Evolutionary conservation across 2,888 invertebrate genomes (phyloP).

Genomic region (Lobophora halterata): DNA sequence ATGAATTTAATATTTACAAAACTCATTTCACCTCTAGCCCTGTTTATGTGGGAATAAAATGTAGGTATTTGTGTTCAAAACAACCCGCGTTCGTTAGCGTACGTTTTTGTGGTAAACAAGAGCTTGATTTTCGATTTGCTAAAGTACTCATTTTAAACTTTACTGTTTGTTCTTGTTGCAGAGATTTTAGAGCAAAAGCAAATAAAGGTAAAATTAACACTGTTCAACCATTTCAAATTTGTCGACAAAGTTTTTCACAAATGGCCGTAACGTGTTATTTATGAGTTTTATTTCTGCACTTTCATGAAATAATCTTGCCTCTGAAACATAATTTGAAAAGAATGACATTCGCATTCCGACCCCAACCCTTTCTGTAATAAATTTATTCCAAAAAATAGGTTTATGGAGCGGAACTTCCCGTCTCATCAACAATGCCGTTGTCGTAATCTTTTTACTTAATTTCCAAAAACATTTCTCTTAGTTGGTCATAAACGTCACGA

Average conservation of each 20-base stretch:
- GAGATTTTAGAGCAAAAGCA: constrained; percentile 15
- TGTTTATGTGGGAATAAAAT: constrained; percentile 50
- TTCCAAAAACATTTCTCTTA: constrained; percentile 67
- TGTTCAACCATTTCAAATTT: constrained; percentile 5
- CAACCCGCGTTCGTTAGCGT: constrained; percentile 32
- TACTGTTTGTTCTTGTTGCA: constrained; percentile 22
- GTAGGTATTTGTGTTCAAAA: constrained; percentile 36
- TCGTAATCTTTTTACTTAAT: constrained; percentile 68
- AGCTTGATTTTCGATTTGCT: constrained; percentile 42
- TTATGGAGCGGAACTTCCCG: constrained; percentile 58
- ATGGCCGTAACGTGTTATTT: constrained; percentile 2
- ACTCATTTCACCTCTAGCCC: constrained; percentile 43
- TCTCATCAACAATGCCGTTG: constrained; percentile 63
- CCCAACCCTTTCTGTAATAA: constrained; percentile 62
- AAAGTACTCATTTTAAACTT: constrained; percentile 33
- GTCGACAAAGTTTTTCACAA: constrained; percentile 1
- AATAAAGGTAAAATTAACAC: constrained; percentile 18
- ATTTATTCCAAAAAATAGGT: constrained; percentile 63
- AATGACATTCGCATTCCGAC: constrained; percentile 39
- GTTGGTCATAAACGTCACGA: constrained; percentile 67
- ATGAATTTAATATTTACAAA: constrained; percentile 54
- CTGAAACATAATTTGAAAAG: constrained; percentile 22
- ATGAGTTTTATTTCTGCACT: constrained; percentile 7
- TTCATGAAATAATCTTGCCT: constrained; percentile 13
- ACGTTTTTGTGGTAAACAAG: constrained; percentile 40